Evolutionary conservation across 2,888 invertebrate species (phyloP).

Genomic region (Coelopa pilipes): DNA sequence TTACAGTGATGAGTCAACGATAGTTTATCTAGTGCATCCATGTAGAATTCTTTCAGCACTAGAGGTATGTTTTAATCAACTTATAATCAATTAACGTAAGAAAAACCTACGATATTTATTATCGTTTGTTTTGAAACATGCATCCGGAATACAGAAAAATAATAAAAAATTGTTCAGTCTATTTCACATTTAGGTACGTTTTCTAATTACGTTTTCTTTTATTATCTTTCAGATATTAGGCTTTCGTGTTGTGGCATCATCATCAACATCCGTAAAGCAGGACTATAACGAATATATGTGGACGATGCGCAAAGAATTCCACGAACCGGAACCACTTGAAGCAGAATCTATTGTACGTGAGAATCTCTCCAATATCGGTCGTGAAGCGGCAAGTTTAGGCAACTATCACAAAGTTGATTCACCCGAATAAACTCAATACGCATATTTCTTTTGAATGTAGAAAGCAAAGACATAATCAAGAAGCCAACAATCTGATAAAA

Average conservation of each 20-base stretch:
- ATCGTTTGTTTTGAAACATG: background rate
- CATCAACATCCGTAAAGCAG: constrained; percentile 85
- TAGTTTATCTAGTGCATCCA: constrained; percentile 87
- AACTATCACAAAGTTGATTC: constrained; percentile 66
- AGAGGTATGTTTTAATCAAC: constrained; percentile 69
- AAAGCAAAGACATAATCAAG: constrained; percentile 29
- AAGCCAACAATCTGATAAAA: constrained; percentile 18
- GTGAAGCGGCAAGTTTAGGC: constrained; percentile 68
- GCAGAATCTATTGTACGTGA: constrained; percentile 71
- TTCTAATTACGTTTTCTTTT: too few species aligned
- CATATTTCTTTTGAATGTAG: constrained; percentile 36
- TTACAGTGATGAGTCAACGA: constrained; percentile 85
- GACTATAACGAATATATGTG: constrained; percentile 93
- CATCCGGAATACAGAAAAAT: background rate
- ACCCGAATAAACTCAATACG: constrained; percentile 59
- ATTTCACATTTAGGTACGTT: too few species aligned
- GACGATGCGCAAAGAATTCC: constrained; percentile 91
- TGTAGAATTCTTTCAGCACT: constrained; percentile 87
- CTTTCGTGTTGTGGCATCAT: constrained; percentile 88
- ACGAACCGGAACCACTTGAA: constrained; percentile 75
- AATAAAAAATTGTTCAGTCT: background rate
- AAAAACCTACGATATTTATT: background rate
- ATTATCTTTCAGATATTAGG: constrained; percentile 75
- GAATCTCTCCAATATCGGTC: constrained; percentile 73
- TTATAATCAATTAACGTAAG: background rate